A percentile compares a stretch with the other conserved stretches of the same genome.
These are phyloP conservation scores for Saxidomus purpurata DNA, from an alignment of 1,140 invertebrate genomes.

Conservation along the genomic window DNA sequence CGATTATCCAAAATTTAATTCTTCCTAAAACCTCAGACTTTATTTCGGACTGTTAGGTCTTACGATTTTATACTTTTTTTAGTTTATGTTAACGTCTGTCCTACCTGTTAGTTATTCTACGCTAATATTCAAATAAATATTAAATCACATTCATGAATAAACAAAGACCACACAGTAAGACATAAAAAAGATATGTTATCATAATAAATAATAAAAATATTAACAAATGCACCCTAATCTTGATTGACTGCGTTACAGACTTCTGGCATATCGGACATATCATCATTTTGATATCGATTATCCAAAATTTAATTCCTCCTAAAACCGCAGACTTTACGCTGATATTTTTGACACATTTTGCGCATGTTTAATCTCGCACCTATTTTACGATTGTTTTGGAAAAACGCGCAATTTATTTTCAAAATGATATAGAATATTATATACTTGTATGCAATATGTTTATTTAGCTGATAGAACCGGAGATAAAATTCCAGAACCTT, in stretches of 20 bases:
- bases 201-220: conserved; percentile 42
- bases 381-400: conserved; percentile 13
- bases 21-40: conserved; percentile 33
- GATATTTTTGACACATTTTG: conserved; percentile 22
- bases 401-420: not conserved
- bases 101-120: no score
- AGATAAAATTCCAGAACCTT: conserved; percentile 5
- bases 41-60: no score
- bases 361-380: conserved; percentile 25
- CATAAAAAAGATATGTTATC: conserved; percentile 18
- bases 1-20: conserved; percentile 30
- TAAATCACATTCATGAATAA: no score
- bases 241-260: not conserved
- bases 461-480: not conserved
- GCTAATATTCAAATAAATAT: no score
- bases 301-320: conserved; percentile 37
- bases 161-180: conserved; percentile 28
- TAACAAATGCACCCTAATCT: conserved; percentile 8
- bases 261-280: not conserved
- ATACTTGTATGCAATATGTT: conserved; percentile 13
- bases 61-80: no score
- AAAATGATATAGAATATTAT: not conserved
- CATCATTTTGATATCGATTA: conserved; percentile 19
- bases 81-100: no score
- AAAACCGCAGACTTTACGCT: conserved; percentile 24